Evolutionary conservation across 2,113 vertebrate species (phyloP), one percentile per base, ranked within the genome.

Genomic region (Podarcis muralis): DNA sequence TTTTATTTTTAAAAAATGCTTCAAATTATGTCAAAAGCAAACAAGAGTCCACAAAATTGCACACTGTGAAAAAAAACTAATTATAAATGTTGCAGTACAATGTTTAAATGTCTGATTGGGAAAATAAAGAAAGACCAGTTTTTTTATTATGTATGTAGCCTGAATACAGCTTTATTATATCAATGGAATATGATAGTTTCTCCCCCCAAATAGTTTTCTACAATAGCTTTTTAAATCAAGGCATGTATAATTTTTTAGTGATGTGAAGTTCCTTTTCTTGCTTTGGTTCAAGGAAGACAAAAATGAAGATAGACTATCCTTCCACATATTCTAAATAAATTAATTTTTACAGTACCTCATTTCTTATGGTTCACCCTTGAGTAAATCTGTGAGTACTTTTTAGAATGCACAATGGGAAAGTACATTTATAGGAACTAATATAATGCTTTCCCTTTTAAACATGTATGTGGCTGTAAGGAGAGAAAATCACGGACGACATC

Each of bases 341-440:
- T 88, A 78, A 53, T 48, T 32, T 35, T 87, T 72, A 27, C 48
- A 53, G 48, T 53, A 53, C 18, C 68, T 84, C 62, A 53, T 68
- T 65, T 77, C 8, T 57, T 88, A 57, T 30, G 59, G 78, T 84
- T 84, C 74, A n/a, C 23, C 62, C 11, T 78, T 35, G 32, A 15
- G 6, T 57, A 77, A 88, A 82, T 85, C 76, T 86, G 83, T 43
- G 0, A 89, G 6, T 83, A 25, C 72, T 74, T 16, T 4, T 85
- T 27, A 89, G 62, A 92, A 43, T 57, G 88, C 77, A 76, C 15
- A 84, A 57, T 6, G 91, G 43, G 69, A 84, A 92, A 93, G 84
- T 74, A 79, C 57, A 69, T 66, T 87, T 82, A 88, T 88, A 86
- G 48, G 57, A 88, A 83, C 16, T 2, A n/a, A 40, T 27, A 40